Percentiles rank a stretch among this genome's conserved stretches.
Evolutionary conservation across 2,888 invertebrate species (phyloP).

Genomic region (Agrochola macilenta): DNA sequence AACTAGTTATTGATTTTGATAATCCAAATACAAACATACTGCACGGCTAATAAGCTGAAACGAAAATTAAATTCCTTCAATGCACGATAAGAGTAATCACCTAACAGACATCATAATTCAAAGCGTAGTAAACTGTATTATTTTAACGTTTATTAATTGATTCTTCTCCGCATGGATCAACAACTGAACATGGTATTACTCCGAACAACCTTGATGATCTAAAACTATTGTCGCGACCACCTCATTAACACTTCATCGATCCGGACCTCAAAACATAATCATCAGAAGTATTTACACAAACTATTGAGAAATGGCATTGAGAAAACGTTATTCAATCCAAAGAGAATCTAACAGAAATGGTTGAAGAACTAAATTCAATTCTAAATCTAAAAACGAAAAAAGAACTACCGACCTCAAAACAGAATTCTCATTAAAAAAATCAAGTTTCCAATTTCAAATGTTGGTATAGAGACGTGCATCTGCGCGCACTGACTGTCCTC

Average conservation of each 20-base stretch:
- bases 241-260: slow-evolving; percentile 61
- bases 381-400: slow-evolving; percentile 6
- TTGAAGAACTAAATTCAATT: not conserved
- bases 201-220: slow-evolving; percentile 51
- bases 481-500: slow-evolving; percentile 49
- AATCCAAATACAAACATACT: slow-evolving; percentile 30
- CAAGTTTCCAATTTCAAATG: slow-evolving; percentile 8
- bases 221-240: slow-evolving; percentile 52
- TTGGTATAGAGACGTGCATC: slow-evolving; percentile 53
- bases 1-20: not conserved
- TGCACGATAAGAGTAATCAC: slow-evolving; percentile 50
- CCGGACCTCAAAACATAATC: slow-evolving; percentile 40
- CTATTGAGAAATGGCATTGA: not conserved
- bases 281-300: slow-evolving; percentile 38
- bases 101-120: slow-evolving; percentile 35
- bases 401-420: slow-evolving; percentile 20
- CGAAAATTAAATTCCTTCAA: slow-evolving; percentile 29
- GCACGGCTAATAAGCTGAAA: slow-evolving; percentile 13
- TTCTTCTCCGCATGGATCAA: slow-evolving; percentile 21
- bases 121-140: slow-evolving; percentile 11
- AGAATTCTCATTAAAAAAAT: slow-evolving; percentile 45
- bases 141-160: not conserved
- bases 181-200: slow-evolving; percentile 20
- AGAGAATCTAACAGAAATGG: not conserved
- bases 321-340: not conserved